phyloP scores from a whole-genome alignment of 1,140 invertebrate species.

The Brachionus rotundiformis region DNA sequence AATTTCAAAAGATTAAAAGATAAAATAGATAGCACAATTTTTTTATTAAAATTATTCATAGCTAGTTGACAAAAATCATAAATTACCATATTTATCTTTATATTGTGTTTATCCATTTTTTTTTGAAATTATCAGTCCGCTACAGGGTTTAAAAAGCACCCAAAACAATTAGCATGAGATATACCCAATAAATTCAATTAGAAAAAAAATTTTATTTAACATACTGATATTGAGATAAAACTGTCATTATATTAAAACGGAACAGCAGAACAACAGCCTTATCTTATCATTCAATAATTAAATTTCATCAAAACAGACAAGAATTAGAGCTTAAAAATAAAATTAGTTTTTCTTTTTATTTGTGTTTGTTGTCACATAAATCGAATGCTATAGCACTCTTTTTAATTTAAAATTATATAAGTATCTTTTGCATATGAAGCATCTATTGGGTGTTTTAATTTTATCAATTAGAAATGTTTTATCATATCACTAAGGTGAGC shows the following conservation, averaged over 20 bases:
- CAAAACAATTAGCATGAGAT: not conserved
- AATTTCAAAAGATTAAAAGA: slow-evolving; percentile 49
- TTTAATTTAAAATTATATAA: slow-evolving; percentile 22
- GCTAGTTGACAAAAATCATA: slow-evolving; percentile 23
- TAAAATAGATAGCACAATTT: slow-evolving; percentile 20
- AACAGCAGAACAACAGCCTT: not conserved
- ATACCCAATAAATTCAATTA: not conserved
- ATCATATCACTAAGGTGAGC: slow-evolving; percentile 28
- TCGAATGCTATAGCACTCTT: not conserved
- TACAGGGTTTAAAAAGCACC: not conserved
- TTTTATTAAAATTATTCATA: slow-evolving; percentile 32
- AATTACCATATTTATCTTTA: slow-evolving; percentile 17
- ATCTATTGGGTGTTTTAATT: slow-evolving; percentile 25
- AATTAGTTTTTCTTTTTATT: not conserved
- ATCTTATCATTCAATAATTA: slow-evolving; percentile 4
- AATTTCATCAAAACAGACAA: not conserved
- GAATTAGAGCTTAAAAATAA: slow-evolving; percentile 13
- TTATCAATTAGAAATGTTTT: slow-evolving; percentile 11
- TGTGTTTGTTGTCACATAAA: slow-evolving; percentile 19
- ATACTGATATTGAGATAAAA: slow-evolving; percentile 16
- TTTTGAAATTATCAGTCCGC: not conserved
- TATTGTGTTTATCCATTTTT: not conserved
- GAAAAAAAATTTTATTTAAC: not conserved
- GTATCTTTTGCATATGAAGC: slow-evolving; percentile 16
- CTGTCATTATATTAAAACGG: not conserved